Evolutionary conservation across 2,888 invertebrate genomes (phyloP).

Genomic region (Rhaphigaster nebulosa): DNA sequence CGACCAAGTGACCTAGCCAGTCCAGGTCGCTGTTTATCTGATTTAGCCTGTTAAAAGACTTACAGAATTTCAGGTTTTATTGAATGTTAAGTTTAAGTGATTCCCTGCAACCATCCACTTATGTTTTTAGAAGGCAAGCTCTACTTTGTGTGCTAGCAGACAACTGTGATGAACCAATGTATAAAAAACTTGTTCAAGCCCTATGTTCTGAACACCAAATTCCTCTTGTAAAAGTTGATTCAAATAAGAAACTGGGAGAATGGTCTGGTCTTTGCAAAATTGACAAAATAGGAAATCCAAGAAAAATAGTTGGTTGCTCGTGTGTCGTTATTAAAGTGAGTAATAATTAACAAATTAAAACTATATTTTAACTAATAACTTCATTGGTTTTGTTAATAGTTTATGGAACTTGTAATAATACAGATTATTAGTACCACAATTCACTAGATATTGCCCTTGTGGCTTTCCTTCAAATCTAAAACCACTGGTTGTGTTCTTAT

Average conservation of each 20-base stretch:
- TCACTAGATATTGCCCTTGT: too few relatives aligned
- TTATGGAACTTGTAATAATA: neutral
- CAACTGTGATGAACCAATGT: slow-evolving; percentile 98
- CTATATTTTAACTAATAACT: neutral
- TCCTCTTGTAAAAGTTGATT: slow-evolving; percentile 96
- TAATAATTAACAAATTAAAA: neutral
- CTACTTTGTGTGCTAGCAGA: slow-evolving; percentile 96
- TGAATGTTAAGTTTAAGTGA: neutral
- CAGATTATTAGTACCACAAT: too few relatives aligned
- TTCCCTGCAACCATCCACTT: neutral
- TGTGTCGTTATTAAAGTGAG: slow-evolving; percentile 85
- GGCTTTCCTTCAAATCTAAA: too few relatives aligned
- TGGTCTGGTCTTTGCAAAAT: slow-evolving; percentile 99
- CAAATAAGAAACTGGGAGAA: slow-evolving; percentile 99
- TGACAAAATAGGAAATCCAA: slow-evolving; percentile 98
- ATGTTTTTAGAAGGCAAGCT: slow-evolving; percentile 86
- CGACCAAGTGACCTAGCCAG: too few relatives aligned
- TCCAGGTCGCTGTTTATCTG: too few relatives aligned
- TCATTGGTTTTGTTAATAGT: neutral
- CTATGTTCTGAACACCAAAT: slow-evolving; percentile 99
- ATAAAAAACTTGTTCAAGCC: slow-evolving; percentile 97
- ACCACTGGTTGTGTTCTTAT: too few relatives aligned
- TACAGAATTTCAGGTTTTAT: too few relatives aligned
- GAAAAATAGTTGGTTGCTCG: slow-evolving; percentile 98
- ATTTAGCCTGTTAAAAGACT: too few relatives aligned